These are phyloP conservation scores for pig (Sus scrofa) DNA, from an alignment of 2,113 vertebrate species.

Conservation along the genomic window T2T-Sscrofa CM000828.6:71624501-71625000, in stretches of 20 bases:
- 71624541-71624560: slow-evolving; percentile 74
- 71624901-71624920: background rate
- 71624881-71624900: too few species aligned
- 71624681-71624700: background rate
- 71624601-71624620: slow-evolving; percentile 8
- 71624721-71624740: background rate
- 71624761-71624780: accelerated
- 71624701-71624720: background rate
- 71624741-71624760: background rate
- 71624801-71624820: background rate
- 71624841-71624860: background rate
- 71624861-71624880: background rate
- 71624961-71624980: background rate
- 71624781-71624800: background rate
- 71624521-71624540: slow-evolving; percentile 75
- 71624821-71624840: background rate
- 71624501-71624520: slow-evolving; percentile 71
- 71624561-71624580: slow-evolving; percentile 73
- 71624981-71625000: accelerated
- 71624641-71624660: slow-evolving; percentile 60
- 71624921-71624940: accelerated
- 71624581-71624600: slow-evolving; percentile 72
- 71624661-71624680: background rate
- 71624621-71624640: slow-evolving; percentile 36
- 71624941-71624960: accelerated